These are phyloP conservation scores for Apamea anceps DNA, from an alignment of 2,888 invertebrate genomes.

Conservation along the genomic window DNA sequence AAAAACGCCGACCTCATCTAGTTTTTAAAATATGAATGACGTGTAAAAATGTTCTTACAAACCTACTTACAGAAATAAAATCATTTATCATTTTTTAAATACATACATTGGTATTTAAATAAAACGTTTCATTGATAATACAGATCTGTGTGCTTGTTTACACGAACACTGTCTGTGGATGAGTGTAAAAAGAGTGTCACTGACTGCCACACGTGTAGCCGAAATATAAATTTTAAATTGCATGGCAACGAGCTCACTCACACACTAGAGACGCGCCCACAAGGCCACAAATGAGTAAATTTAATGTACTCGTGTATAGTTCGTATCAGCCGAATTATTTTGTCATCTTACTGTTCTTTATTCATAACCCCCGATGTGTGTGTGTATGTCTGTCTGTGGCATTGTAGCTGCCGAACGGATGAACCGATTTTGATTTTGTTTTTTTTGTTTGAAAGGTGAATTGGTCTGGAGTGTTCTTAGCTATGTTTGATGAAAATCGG, in stretches of 20 bases:
- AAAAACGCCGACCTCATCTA: not conserved
- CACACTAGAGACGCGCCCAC: not conserved
- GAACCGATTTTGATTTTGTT: too few relatives aligned
- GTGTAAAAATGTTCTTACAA: not conserved
- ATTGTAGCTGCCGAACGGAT: too few relatives aligned
- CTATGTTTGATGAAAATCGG: too few relatives aligned
- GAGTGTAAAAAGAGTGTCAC: conserved; percentile 24
- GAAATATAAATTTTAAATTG: conserved; percentile 5
- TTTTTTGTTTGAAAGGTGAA: too few relatives aligned
- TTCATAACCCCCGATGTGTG: too few relatives aligned
- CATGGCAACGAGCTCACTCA: conserved; percentile 31
- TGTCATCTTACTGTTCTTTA: conserved; percentile 16
- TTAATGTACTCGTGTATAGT: conserved; percentile 1
- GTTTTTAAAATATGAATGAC: not conserved
- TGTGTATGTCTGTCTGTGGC: too few relatives aligned
- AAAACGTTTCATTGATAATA: conserved; percentile 41
- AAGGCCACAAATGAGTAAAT: conserved; percentile 13
- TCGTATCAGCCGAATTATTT: conserved; percentile 17
- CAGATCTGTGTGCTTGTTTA: conserved; percentile 21
- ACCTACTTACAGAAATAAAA: not conserved
- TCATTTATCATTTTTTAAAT: not conserved
- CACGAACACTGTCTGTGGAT: not conserved
- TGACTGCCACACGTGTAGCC: conserved; percentile 24
- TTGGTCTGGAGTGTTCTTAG: too few relatives aligned
- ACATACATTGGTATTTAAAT: not conserved